Evolutionary conservation across 1,140 invertebrate genomes (phyloP).

Genomic region (Goniozus legneri): DNA sequence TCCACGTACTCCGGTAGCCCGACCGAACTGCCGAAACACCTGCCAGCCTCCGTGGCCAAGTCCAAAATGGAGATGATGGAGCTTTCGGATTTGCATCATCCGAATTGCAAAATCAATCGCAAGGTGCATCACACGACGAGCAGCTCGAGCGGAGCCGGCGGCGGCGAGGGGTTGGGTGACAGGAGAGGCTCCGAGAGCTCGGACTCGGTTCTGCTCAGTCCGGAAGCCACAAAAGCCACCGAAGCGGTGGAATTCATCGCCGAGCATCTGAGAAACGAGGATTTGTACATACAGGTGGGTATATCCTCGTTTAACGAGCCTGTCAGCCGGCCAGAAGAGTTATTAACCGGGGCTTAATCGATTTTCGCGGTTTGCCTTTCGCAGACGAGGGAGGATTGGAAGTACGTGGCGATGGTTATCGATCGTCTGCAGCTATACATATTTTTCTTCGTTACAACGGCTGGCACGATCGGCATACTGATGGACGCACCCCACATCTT

Average conservation of each 20-base stretch:
- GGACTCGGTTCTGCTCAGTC: conserved; percentile 83
- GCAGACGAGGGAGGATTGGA: conserved; percentile 98
- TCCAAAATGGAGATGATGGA: conserved; percentile 90
- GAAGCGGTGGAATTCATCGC: conserved; percentile 98
- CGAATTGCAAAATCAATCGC: conserved; percentile 91
- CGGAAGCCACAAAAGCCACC: conserved; percentile 91
- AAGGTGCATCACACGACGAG: conserved; percentile 62
- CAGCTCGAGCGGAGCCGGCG: conserved; percentile 59
- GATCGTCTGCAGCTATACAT: conserved; percentile 95
- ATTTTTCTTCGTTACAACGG: conserved; percentile 96
- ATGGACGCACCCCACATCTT: conserved; percentile 99
- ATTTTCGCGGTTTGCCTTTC: conserved; percentile 39
- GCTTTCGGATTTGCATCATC: conserved; percentile 89
- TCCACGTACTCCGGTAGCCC: conserved; percentile 71
- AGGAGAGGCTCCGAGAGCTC: conserved; percentile 86
- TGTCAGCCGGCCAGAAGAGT: background rate
- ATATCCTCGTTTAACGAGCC: background rate
- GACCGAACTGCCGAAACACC: conserved; percentile 74
- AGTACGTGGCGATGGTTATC: conserved; percentile 99
- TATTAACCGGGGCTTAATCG: background rate
- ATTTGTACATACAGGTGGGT: conserved; percentile 92
- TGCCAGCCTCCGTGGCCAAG: conserved; percentile 59
- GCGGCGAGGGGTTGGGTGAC: conserved; percentile 57
- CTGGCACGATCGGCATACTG: conserved; percentile 92
- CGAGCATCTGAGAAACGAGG: conserved; percentile 94